These are phyloP conservation scores for Spinus pinus DNA, from an alignment of 2,797 vertebrate species.

Conservation along the genomic window DNA sequence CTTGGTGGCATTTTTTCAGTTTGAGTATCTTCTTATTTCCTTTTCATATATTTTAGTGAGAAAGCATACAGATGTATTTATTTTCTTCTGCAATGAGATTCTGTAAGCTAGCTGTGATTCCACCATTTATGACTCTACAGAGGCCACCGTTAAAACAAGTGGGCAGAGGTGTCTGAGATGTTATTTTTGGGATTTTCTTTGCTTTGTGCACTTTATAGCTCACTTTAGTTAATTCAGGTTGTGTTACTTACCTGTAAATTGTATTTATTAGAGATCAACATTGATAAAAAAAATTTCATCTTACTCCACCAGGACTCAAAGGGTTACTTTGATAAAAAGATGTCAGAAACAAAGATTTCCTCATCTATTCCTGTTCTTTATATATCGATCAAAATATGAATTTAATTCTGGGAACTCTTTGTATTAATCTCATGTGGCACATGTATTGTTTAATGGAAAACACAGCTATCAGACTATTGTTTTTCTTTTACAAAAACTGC, in stretches of 20 bases:
- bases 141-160: not conserved
- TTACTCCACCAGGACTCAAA: not conserved
- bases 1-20: not conserved
- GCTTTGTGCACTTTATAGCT: not conserved
- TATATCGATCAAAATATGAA: not conserved
- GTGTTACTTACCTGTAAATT: not conserved
- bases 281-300: not conserved
- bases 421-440: not conserved
- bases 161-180: not conserved
- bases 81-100: not conserved
- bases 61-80: not conserved
- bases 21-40: not conserved
- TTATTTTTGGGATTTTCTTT: not conserved
- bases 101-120: not conserved
- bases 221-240: not conserved
- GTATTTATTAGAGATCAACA: not conserved
- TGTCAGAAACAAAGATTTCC: not conserved
- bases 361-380: not conserved
- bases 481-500: not conserved
- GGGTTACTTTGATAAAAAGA: not conserved
- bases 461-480: not conserved
- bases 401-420: not conserved
- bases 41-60: not conserved
- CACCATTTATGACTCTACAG: not conserved
- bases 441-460: not conserved